Percentiles rank a stretch among this genome's conserved stretches.
phyloP scores from a whole-genome alignment of 2,113 vertebrate genomes.

The Sylvia atricapilla region DNA sequence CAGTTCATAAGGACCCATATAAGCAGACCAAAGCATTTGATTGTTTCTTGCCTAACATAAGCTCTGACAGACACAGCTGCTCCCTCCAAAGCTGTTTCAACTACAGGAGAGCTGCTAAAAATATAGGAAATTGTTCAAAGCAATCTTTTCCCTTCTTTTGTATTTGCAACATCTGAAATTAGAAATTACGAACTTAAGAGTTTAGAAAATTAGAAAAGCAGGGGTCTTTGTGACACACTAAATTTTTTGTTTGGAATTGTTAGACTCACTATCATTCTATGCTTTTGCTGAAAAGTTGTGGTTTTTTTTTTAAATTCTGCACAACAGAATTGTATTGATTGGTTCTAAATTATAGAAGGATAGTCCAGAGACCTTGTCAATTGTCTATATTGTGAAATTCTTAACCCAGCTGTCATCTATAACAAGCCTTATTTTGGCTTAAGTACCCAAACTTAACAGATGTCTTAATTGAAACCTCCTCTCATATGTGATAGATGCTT shows the following conservation, averaged over 20 bases:
- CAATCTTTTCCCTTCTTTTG: not conserved
- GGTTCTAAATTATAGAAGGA: not conserved
- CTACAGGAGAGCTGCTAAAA: not conserved
- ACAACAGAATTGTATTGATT: not conserved
- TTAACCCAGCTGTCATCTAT: not conserved
- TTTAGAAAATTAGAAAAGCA: not conserved
- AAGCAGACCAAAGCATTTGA: not conserved
- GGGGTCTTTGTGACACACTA: not conserved
- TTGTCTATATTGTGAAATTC: not conserved
- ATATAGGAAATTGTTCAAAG: not conserved
- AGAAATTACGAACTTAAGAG: not conserved
- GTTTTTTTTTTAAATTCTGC: not conserved
- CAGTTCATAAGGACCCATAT: not conserved
- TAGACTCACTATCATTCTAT: not conserved
- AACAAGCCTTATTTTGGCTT: not conserved
- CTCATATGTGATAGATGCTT: not conserved
- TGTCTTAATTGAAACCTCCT: not conserved
- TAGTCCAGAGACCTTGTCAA: not conserved
- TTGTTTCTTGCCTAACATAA: not conserved
- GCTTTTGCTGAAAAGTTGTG: not conserved
- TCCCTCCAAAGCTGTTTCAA: not conserved
- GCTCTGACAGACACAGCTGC: not conserved
- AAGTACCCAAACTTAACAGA: not conserved
- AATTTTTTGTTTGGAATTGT: not conserved
- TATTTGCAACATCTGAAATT: not conserved